Evolutionary conservation across 2,888 invertebrate species (phyloP).

Genomic region (Hyposoter didymator): DNA sequence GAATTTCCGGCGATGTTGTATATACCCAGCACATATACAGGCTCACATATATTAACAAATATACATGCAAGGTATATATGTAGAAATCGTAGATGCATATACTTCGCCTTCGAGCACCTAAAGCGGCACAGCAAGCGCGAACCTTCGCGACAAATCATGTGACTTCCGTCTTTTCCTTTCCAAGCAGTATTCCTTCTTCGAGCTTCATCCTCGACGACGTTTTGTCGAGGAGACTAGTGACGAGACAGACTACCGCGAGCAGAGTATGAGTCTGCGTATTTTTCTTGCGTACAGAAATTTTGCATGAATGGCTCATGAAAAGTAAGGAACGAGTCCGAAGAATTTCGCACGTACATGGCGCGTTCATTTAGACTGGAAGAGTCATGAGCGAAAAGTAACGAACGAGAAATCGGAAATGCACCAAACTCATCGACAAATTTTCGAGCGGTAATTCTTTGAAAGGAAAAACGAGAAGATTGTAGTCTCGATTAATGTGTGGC

Average conservation of each 20-base stretch:
- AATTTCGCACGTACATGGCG: neutral
- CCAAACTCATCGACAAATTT: too few species aligned
- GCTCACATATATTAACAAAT: slow-evolving; percentile 51
- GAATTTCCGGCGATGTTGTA: slow-evolving; percentile 81
- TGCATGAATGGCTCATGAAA: slow-evolving; percentile 26
- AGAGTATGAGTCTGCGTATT: slow-evolving; percentile 2
- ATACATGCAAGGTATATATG: slow-evolving; percentile 38
- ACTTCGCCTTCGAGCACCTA: neutral
- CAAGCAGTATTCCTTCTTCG: slow-evolving; percentile 12
- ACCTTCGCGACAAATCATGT: neutral
- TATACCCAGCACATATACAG: slow-evolving; percentile 64
- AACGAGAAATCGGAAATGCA: neutral
- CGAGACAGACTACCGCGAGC: slow-evolving; percentile 6
- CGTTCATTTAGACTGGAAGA: neutral
- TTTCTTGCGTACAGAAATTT: slow-evolving; percentile 6
- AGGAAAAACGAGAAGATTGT: neutral
- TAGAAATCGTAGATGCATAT: slow-evolving; percentile 8
- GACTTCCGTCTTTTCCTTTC: slow-evolving; percentile 8
- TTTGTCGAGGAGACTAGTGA: slow-evolving; percentile 5
- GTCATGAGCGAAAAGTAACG: neutral
- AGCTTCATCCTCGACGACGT: slow-evolving; percentile 58
- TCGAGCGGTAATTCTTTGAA: too few species aligned
- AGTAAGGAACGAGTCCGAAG: slow-evolving; percentile 6
- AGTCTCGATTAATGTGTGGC: neutral
- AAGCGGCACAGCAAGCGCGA: slow-evolving; percentile 7